Base-by-base conservation (phyloP, 2,888 invertebrate genomes). In the Tenthredo scrophulariae region DNA sequence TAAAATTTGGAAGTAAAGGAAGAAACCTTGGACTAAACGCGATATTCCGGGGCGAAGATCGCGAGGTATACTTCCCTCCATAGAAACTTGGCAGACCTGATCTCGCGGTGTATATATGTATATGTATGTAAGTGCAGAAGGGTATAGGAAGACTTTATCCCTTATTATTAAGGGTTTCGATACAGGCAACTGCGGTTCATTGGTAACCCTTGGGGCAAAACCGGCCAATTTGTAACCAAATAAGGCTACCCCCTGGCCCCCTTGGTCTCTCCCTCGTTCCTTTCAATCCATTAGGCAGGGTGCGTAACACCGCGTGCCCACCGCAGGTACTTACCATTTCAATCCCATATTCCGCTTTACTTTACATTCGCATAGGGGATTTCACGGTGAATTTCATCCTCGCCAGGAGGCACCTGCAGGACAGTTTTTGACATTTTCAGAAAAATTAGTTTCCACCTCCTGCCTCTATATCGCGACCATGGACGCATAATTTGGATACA, bases 151-250 rank as follows among this genome's bases (percentile, higher is more conserved):
- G 79, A 80, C 62, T 62, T 65, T 18, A 82, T 84, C 58, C 79
- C 70, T 82, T 85, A 43, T 84, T 84, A 84, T 84, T 77, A 84
- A 84, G 84, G 77, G 77, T 50, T 70, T 54, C 82, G 82, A 85
- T 85, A 85, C 82, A 58, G 43, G 82, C 43, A 70, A 70, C 65
- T 82, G 77, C 79, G 85, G 67, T 85, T 72, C 85, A 72, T 85
- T n/a, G 54, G 85, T 85, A 82, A 82, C 65, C 72, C 67, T 80
- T 22, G 54, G 85, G 84, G 84, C 50, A 85, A 84, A 86, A 86
- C 87, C 87, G 86, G 85, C 88, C 89, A 90, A 90, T 90, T 90
- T 90, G 89, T 89, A 90, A 90, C 88, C 90, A 89, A 91, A 91
- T 90, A 89, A 89, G 90, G 87, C 86, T 77, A 84, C 70, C 79